phyloP scores from a whole-genome alignment of 2,888 invertebrate species.

The Scaptomyza tumidula region DNA sequence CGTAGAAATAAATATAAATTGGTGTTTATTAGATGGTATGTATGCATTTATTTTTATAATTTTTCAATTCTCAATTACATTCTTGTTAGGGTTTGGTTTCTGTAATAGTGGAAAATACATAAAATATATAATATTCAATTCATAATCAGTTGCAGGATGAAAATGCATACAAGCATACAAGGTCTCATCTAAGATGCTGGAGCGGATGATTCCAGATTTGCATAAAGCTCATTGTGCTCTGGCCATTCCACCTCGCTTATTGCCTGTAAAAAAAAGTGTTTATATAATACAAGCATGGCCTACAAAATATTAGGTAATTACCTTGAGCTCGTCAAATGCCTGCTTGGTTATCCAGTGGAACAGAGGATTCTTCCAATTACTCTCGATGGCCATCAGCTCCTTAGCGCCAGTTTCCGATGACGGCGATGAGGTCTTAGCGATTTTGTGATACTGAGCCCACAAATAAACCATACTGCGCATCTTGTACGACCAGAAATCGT shows the following conservation, averaged over 20 bases:
- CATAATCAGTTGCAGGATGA: constrained; percentile 17
- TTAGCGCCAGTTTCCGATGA: constrained; percentile 43
- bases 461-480: constrained; percentile 66
- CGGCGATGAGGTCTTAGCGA: constrained; percentile 43
- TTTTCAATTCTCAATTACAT: constrained; percentile 39
- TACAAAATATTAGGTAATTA: constrained; percentile 15
- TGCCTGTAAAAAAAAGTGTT: constrained; percentile 43
- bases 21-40: constrained; percentile 5
- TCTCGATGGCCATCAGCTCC: constrained; percentile 52
- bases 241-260: constrained; percentile 71
- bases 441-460: constrained; percentile 60
- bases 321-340: constrained; percentile 64
- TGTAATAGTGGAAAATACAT: constrained; percentile 12
- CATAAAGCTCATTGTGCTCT: constrained; percentile 52
- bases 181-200: constrained; percentile 25
- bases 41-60: constrained; percentile 43
- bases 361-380: constrained; percentile 60
- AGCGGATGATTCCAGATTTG: constrained; percentile 31
- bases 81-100: constrained; percentile 19
- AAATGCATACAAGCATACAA: constrained; percentile 39
- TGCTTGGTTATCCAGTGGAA: constrained; percentile 68
- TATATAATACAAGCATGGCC: neutral
- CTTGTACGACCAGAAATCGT: constrained; percentile 60
- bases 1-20: too few relatives aligned
- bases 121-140: constrained; percentile 8